phyloP scores from a whole-genome alignment of 2,888 invertebrate genomes.

The Hirtodrosophila trivittata region DNA sequence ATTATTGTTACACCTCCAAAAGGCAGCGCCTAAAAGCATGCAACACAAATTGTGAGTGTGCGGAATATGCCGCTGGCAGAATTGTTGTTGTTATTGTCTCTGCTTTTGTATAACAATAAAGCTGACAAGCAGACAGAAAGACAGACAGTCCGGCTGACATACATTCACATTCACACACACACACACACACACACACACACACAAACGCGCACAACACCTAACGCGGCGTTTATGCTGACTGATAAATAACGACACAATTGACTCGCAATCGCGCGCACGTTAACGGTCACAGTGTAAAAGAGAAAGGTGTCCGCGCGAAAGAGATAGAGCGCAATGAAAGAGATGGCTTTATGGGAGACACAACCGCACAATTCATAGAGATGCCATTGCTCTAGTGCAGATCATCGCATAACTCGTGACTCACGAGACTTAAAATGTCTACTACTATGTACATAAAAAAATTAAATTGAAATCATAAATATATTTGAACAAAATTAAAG shows the following conservation, averaged over 20 bases:
- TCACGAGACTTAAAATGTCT: no score
- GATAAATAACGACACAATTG: slow-evolving; percentile 78
- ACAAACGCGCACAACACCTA: slow-evolving; percentile 2
- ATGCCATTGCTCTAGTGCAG: not conserved
- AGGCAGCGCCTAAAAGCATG: slow-evolving; percentile 52
- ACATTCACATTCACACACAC: not conserved
- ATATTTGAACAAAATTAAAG: no score
- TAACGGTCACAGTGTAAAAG: slow-evolving; percentile 39
- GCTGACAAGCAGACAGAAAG: no score
- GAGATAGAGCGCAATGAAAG: slow-evolving; percentile 12
- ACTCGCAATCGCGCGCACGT: slow-evolving; percentile 65
- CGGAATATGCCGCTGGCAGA: slow-evolving; percentile 38
- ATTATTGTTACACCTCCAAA: slow-evolving; percentile 61
- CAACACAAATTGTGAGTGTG: slow-evolving; percentile 30
- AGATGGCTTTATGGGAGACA: not conserved
- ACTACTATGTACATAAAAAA: no score
- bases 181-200: slow-evolving; percentile 7
- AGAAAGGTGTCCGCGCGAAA: slow-evolving; percentile 9
- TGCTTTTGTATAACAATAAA: slow-evolving; percentile 19
- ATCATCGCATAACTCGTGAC: not conserved
- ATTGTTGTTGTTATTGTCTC: slow-evolving; percentile 30
- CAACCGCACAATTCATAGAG: slow-evolving; percentile 16
- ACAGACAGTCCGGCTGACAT: slow-evolving; percentile 5
- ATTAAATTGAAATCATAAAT: no score
- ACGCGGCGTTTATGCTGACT: slow-evolving; percentile 61